Conservation (phyloP, 2,888 invertebrate genomes). For the Nemotelus nigrinus region DNA sequence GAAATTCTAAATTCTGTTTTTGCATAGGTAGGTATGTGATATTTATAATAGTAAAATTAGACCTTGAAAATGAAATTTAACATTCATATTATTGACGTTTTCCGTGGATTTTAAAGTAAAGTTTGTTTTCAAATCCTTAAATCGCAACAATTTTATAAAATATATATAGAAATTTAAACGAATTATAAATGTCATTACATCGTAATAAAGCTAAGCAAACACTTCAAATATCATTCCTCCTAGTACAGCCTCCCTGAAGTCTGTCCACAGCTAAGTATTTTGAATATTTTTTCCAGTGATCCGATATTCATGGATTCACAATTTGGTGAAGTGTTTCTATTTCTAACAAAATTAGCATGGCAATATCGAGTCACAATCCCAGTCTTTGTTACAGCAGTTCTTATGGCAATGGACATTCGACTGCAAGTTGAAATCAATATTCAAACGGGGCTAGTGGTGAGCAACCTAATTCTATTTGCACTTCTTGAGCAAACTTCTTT, state of each 20-base stretch:
- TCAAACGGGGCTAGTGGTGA: conserved; percentile 65
- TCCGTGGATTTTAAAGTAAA: background rate
- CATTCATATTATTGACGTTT: background rate
- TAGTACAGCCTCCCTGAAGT: too few species aligned
- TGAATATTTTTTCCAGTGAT: background rate
- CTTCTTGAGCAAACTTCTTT: background rate
- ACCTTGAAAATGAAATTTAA: too few species aligned
- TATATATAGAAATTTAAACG: too few species aligned
- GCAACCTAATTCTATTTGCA: too few species aligned
- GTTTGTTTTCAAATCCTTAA: too few species aligned
- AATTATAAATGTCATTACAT: too few species aligned
- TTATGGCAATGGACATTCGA: conserved; percentile 74
- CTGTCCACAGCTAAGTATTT: too few species aligned
- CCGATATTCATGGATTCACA: conserved; percentile 60
- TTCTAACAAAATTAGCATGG: conserved; percentile 78
- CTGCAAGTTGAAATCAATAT: conserved; percentile 76
- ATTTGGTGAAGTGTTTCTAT: conserved; percentile 68
- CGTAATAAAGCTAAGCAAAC: too few species aligned
- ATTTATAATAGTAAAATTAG: too few species aligned
- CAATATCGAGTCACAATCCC: conserved; percentile 75
- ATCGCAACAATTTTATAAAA: too few species aligned
- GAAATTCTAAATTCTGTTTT: background rate
- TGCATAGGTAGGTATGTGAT: background rate
- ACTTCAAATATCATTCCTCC: too few species aligned
- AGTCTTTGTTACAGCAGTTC: conserved; percentile 72